Evolutionary conservation across 1,140 invertebrate species (phyloP), one percentile per base, ranked within the genome.

Genomic region (Palaemon carinicauda): DNA sequence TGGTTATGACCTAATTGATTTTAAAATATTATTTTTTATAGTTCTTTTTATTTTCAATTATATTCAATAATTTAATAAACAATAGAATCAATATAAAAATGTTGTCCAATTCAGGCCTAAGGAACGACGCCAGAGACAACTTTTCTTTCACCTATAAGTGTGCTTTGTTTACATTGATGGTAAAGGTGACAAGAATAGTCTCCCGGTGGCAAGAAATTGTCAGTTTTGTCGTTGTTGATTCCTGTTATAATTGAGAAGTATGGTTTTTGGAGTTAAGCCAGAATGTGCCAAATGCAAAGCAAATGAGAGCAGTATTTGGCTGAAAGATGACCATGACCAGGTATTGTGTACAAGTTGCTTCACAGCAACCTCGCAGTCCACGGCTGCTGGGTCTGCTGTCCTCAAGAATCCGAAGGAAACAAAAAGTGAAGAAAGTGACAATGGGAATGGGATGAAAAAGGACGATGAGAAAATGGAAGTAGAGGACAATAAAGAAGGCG

Each of bases 401-500:
- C 15, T 33, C 19, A 80, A 54, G 51, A 3, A 54, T 29, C 41
- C 1, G 7, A 71, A 80, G 41, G 69, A 77, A 27, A 17, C 21
- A 27, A 53, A 77, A 27, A 31, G 21, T n/a, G 83, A 86, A 50
- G 83, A 86, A 9, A 78, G 74, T 27, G 54, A 80, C 17, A 78
- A 86, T 5, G 41, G 9, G 0, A 73, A n/a, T n/a, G n/a, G n/a
- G n/a, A n/a, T n/a, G n/a, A n/a, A 29, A 19, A 78, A 41, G 24
- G 78, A 86, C 27, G 83, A 86, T 10, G 83, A 86, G 0, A 86
- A 80, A 51, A 41, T 74, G 54, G 83, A 86, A 3, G 17, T 50
- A 4, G 83, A 86, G 17, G 83, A 86, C 27, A 60, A 80, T 51
- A 86, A 86, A 50, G 83, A 86, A 50, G 83, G 77, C 17, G 83